Conservation (phyloP, 2,113 vertebrate species). For the Gnathonemus echidnorhynchus region DNA sequence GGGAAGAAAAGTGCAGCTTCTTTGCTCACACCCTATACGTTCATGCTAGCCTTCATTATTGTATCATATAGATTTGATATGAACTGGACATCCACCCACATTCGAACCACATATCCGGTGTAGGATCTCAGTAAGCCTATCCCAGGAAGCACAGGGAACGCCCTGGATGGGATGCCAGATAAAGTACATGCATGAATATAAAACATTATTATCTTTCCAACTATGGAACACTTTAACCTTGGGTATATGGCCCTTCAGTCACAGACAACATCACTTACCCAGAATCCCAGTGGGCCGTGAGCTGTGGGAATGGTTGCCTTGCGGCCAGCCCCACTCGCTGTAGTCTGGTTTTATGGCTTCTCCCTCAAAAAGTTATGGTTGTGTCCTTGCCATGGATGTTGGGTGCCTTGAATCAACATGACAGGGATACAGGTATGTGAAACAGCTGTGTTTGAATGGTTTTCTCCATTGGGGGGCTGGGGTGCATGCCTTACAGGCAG, state of each 20-base stretch:
- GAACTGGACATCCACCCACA: neutral
- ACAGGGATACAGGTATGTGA: slow-evolving; percentile 13
- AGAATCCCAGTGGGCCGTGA: neutral
- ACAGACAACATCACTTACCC: slow-evolving; percentile 2
- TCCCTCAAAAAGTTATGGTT: slow-evolving; percentile 18
- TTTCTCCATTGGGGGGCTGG: neutral
- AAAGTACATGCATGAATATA: neutral
- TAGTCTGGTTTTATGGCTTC: slow-evolving; percentile 1
- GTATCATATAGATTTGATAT: neutral
- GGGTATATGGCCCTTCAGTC: neutral
- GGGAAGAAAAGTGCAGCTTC: neutral
- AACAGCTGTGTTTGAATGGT: slow-evolving; percentile 18
- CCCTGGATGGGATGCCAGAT: neutral
- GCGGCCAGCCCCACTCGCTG: neutral
- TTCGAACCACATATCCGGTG: neutral
- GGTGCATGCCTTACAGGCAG: neutral
- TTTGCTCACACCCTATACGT: neutral
- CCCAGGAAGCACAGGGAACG: neutral
- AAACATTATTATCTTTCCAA: neutral
- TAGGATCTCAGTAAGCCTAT: neutral
- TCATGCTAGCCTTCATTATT: neutral
- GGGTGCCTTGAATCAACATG: slow-evolving; percentile 23
- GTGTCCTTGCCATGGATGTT: slow-evolving; percentile 24
- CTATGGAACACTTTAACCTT: neutral
- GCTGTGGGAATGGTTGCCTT: neutral